Conservation (phyloP, 2,113 vertebrate genomes). For the Rhipidura dahli region DNA sequence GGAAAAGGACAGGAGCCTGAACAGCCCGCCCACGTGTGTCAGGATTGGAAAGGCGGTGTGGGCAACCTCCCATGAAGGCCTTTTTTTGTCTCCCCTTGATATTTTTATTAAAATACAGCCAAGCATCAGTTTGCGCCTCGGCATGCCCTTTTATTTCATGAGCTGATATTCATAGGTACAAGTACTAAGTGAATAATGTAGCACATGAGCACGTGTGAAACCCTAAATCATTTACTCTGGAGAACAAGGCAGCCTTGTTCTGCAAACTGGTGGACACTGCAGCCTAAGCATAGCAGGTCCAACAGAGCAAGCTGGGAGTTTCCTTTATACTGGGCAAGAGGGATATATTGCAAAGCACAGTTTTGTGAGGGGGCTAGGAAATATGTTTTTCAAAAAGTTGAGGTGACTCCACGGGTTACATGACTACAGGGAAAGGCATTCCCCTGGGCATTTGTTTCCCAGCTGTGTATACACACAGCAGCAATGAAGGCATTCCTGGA, state of each 20-base stretch:
- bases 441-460: background rate
- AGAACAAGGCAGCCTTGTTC: conserved; percentile 58
- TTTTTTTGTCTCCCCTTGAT: background rate
- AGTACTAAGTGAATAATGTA: conserved; percentile 41
- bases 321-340: background rate
- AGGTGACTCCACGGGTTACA: background rate
- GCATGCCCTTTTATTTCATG: background rate
- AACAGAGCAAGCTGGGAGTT: background rate
- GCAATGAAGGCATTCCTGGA: background rate
- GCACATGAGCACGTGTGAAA: conserved; percentile 43
- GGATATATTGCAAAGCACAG: background rate
- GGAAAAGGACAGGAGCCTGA: background rate
- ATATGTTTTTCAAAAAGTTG: background rate
- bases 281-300: conserved; percentile 40
- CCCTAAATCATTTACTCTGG: conserved; percentile 38
- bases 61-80: background rate
- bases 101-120: background rate
- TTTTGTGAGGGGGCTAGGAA: background rate
- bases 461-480: background rate
- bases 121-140: background rate
- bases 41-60: background rate
- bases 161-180: conserved; percentile 39
- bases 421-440: background rate
- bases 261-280: conserved; percentile 22
- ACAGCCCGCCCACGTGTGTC: background rate